These are phyloP conservation scores for Python bivittatus DNA, from an alignment of 2,113 vertebrate genomes.

Conservation along the genomic window DNA sequence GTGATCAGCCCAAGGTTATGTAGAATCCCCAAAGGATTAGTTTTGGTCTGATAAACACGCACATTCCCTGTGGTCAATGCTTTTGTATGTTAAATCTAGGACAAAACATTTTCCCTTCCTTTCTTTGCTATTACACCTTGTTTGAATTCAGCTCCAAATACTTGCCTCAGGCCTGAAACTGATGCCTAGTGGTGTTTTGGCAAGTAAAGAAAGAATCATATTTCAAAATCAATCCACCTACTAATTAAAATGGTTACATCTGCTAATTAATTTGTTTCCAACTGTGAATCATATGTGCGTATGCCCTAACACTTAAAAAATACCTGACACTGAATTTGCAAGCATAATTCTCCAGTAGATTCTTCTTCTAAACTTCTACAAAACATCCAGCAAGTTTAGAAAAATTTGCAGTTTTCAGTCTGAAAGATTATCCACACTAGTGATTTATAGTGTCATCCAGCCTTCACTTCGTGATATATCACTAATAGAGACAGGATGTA, in stretches of 20 bases:
- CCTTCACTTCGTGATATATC: too few relatives aligned
- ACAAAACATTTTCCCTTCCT: background rate
- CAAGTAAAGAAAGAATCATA: conserved; percentile 25
- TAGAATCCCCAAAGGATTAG: too few relatives aligned
- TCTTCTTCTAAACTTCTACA: conserved; percentile 30
- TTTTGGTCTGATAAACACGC: too few relatives aligned
- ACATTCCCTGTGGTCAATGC: too few relatives aligned
- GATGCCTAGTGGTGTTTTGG: rapidly evolving
- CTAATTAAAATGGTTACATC: conserved; percentile 53
- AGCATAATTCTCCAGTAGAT: conserved; percentile 47
- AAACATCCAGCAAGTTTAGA: conserved; percentile 38
- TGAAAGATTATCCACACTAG: background rate
- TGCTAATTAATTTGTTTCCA: conserved; percentile 52
- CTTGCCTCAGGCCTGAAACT: conserved; percentile 17
- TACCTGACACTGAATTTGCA: conserved; percentile 48
- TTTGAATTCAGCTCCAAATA: background rate
- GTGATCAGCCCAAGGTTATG: too few relatives aligned
- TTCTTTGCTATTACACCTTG: background rate
- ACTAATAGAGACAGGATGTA: too few relatives aligned
- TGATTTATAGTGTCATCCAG: background rate
- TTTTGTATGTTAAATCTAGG: background rate
- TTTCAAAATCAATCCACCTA: conserved; percentile 43
- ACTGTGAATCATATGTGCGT: conserved; percentile 40
- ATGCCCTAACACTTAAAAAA: conserved; percentile 28
- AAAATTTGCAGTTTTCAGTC: conserved; percentile 26